A percentile compares a stretch with the other conserved stretches of the same genome.
phyloP scores from a whole-genome alignment of 2,888 invertebrate genomes.

The Amphimallon solstitiale region DNA sequence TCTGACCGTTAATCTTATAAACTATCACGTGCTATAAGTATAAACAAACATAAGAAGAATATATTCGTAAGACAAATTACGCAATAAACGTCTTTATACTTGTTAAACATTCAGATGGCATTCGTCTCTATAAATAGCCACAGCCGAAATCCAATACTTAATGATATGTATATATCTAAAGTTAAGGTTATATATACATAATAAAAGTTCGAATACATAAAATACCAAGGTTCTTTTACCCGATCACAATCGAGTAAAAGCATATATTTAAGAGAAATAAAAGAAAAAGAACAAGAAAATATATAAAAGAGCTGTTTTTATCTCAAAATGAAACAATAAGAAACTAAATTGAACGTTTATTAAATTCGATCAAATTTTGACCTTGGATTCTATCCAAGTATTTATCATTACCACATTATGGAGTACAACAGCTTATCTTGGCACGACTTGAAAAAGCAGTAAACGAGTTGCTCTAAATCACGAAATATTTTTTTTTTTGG shows the following conservation, averaged over 20 bases:
- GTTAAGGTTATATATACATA: neutral
- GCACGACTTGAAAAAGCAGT: neutral
- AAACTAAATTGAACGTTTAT: too few relatives aligned
- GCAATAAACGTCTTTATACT: too few relatives aligned
- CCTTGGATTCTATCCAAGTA: slow-evolving; percentile 11
- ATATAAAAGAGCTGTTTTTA: too few relatives aligned
- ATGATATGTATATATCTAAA: neutral
- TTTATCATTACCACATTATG: neutral
- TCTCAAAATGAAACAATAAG: too few relatives aligned
- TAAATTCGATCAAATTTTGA: neutral
- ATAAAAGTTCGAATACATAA: neutral
- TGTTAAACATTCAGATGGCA: too few relatives aligned
- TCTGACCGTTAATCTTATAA: too few relatives aligned
- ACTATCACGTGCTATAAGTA: too few relatives aligned
- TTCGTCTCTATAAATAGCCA: neutral
- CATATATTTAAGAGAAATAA: too few relatives aligned
- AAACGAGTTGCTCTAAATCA: neutral
- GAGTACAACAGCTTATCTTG: neutral
- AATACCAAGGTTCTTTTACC: slow-evolving; percentile 15
- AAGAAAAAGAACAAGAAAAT: too few relatives aligned
- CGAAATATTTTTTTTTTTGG: neutral
- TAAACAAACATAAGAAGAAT: too few relatives aligned
- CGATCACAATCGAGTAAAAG: too few relatives aligned
- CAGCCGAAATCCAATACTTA: neutral
- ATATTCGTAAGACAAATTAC: too few relatives aligned